A percentile compares a stretch with the other conserved stretches of the same genome.
Evolutionary conservation across 2,797 vertebrate species (phyloP).

Genomic region (Pterois miles): DNA sequence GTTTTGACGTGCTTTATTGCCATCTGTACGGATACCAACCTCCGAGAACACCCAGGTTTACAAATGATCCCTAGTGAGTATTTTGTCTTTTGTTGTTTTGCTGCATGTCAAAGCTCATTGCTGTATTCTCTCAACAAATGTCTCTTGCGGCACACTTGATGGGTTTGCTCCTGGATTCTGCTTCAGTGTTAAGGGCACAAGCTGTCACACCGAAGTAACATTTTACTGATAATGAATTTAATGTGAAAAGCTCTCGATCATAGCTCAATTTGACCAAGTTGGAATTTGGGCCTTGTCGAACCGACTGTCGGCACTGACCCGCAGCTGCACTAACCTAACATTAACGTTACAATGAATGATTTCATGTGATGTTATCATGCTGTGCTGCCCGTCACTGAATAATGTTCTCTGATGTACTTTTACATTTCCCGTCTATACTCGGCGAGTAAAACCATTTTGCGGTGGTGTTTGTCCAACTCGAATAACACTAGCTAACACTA

Average conservation of each 20-base stretch:
- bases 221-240: constrained; percentile 28
- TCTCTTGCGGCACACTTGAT: background rate
- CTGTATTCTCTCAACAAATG: background rate
- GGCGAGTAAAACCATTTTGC: background rate
- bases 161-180: background rate
- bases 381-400: rapidly evolving
- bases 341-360: background rate
- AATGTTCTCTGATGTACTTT: background rate
- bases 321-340: constrained; percentile 13
- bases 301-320: constrained; percentile 43
- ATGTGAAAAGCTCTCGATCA: constrained; percentile 29
- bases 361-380: background rate
- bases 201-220: constrained; percentile 54
- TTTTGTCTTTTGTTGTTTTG: constrained; percentile 68
- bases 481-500: constrained; percentile 15
- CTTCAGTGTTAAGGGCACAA: background rate
- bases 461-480: constrained; percentile 22
- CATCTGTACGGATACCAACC: constrained; percentile 99
- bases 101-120: constrained; percentile 50
- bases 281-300: constrained; percentile 57
- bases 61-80: constrained; percentile 98
- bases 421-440: background rate
- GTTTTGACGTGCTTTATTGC: constrained; percentile 99
- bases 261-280: constrained; percentile 51
- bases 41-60: constrained; percentile 98